Base-by-base conservation (phyloP, 1,140 invertebrate species). In the Spodoptera litura region DNA sequence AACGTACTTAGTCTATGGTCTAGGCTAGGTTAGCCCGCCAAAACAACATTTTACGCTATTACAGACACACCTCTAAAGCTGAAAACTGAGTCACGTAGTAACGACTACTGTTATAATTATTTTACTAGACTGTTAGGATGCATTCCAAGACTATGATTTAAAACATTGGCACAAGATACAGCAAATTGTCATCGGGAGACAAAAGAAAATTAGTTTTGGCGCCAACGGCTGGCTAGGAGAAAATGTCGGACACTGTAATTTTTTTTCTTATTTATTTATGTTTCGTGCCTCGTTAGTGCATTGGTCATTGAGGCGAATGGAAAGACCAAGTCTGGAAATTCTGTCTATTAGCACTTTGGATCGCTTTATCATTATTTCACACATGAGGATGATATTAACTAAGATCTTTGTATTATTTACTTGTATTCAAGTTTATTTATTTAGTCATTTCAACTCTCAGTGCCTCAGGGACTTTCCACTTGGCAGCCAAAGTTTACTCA, bases 81-180 rank as follows among this genome's bases (percentile, higher is more conserved):
- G 55, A 59, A 53, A 44, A 44, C 38, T 64, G 58, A 75, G 59
- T 75, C 73, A 75, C 27, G 6, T 20, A 52, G 20, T 52, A 49
- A 31, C 59, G 8, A 25, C 25, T 13, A 5, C 35, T 12, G 38
- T 12, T 49, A 61, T 74, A 59, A 59, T 75, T 64, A 31, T 35
- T 53, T 59, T 8, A 10, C 44, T 38, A 75, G 58, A 25, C 38
- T 58, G 35, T 68, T 74, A 79, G 71, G 71, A 79, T 74, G 62
- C 78, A 74, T 79, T 79, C 78, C 70, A 66, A 79, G 25, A n/a
- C n/a, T 68, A 74, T 73, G 61, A 79, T 74, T 73, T 64, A 68
- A 79, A 56, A 73, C 15, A 79, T 79, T 79, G 78, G 71, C 78
- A 74, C 70, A 35, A 31, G 31, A 74, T 74, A 35, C 52, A 20